Evolutionary conservation across 2,888 invertebrate species (phyloP), one percentile per base, ranked within the genome.

Genomic region (Lithophane socia): DNA sequence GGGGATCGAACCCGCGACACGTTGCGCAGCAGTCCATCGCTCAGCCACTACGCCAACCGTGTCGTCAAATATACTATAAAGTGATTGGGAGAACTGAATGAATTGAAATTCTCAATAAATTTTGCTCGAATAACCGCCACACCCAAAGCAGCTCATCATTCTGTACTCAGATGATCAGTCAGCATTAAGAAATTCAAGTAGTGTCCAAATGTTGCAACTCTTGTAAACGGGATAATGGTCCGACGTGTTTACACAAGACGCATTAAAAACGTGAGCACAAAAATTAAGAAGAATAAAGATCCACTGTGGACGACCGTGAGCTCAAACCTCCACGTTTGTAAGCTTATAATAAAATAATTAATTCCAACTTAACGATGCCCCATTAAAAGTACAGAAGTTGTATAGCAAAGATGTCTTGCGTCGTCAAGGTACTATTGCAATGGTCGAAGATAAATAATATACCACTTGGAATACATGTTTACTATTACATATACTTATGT

Each of bases 351-450:
- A 87, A 87, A 87, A 90, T 90, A 91, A 91, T 90, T 89, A 90
- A 92, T 92, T 89, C 87, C 82, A 88, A 83, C 78, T 89, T 91
- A 92, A 92, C 90, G 90, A 90, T 76, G 78, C 18, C 77, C 84
- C 87, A 91, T 91, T 92, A 91, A 87, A 86, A 85, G 87, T 87
- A 88, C 91, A 90, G 88, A 90, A 89, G 90, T 84, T 83, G 68
- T 75, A 82, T 82, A 86, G 86, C 91, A 89, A 92, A 90, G 80
- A 88, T 89, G 87, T 87, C 87, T 86, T 76, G 80, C 65, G 83
- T 86, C 82, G 86, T 88, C 91, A 92, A 91, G 90, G 91, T 80
- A 76, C 73, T 82, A 84, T 89, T 90, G 86, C 87, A 82, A 87
- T 88, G 87, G 79, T 67, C 66, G 73, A 85, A 84, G 74, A 84